Base-by-base conservation (phyloP, 2,888 invertebrate genomes). In the Heliconius cydno region DNA sequence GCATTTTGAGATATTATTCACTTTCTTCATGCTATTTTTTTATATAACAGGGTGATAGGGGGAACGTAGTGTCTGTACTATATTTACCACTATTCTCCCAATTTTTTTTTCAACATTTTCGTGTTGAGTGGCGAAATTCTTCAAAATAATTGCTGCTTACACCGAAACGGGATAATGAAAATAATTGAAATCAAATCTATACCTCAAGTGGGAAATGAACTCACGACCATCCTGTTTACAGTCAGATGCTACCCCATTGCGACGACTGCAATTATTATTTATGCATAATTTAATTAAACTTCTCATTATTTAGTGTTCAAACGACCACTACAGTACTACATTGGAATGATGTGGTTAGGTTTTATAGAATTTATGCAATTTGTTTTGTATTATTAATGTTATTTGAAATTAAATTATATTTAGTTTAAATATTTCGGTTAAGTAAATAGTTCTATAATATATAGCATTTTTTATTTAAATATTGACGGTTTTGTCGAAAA, bases 221-320 rank as follows among this genome's bases (percentile, higher is more conserved):
- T 2, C 68, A 38, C 12, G 5, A 38, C 38, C 38, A 12, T n/a
- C 3, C 9, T 2, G 60, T n/a, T 60, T n/a, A 60, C 60, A n/a
- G 10, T 9, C n/a, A 12, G 3, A n/a, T n/a, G 12, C n/a, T n/a
- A n/a, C 12, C 4, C n/a, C 60, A n/a, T 4, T 60, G n/a, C 12
- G n/a, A n/a, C 12, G n/a, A n/a, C 3, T n/a, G n/a, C n/a, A 60
- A 60, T 52, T 22, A 60, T 60, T 60, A 60, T n/a, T 60, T 60
- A n/a, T 60, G 60, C 60, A 75, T 79, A 79, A 79, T 75, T 68
- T 34, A 79, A 70, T 75, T 79, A 75, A 75, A 79, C 30, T 70
- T 63, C 46, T 74, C 73, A 74, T 78, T 74, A 75, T 79, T 60
- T 68, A 75, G 41, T 46, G 46, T 70, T 28, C 46, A 60, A 75